Conservation (phyloP, 2,113 vertebrate genomes). For the Saiga tatarica region DNA sequence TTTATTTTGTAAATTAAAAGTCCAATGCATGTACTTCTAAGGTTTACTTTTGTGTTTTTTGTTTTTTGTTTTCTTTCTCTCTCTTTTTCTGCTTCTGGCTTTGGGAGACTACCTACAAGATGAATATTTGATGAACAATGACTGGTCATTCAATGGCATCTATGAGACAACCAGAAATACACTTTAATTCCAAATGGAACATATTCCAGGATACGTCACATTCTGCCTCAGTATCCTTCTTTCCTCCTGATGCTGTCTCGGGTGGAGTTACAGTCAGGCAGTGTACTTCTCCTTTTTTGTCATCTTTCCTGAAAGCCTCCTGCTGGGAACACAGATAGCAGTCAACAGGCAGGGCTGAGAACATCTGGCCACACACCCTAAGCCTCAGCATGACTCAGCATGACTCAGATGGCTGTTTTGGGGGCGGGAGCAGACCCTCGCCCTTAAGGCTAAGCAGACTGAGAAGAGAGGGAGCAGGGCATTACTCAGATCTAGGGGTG, state of each 20-base stretch:
- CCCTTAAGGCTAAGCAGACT: neutral
- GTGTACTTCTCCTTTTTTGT: conserved; percentile 9
- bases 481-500: neutral
- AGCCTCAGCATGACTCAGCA: conserved; percentile 42
- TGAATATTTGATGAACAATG: neutral
- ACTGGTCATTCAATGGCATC: neutral
- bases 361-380: conserved; percentile 65
- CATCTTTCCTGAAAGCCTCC: conserved; percentile 18
- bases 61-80: fast-evolving
- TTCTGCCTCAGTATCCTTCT: neutral
- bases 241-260: neutral
- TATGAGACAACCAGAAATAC: neutral
- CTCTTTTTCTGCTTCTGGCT: neutral
- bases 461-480: neutral
- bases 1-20: conserved; percentile 6
- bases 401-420: neutral
- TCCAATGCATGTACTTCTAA: neutral
- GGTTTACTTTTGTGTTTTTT: neutral
- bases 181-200: neutral
- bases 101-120: neutral
- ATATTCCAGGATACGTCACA: neutral
- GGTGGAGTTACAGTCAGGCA: neutral
- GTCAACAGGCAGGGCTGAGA: conserved; percentile 37
- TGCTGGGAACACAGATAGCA: conserved; percentile 57
- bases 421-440: neutral